phyloP scores from a whole-genome alignment of 1,140 invertebrate species.

The Acromyrmex heyeri region DNA sequence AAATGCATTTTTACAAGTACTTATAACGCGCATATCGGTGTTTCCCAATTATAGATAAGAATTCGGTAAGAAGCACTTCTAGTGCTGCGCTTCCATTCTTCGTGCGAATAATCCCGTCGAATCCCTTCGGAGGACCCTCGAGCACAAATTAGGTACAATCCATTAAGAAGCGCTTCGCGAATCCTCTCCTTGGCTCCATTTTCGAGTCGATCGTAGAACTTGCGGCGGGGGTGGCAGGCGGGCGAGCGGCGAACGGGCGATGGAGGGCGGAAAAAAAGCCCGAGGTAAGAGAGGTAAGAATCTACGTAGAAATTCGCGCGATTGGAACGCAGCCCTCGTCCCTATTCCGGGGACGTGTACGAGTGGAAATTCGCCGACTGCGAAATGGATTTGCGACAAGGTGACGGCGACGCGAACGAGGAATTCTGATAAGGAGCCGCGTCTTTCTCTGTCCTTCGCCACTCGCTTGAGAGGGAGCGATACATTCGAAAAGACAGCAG shows the following conservation, averaged over 20 bases:
- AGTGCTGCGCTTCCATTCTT: slow-evolving; percentile 49
- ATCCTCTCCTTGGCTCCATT: slow-evolving; percentile 64
- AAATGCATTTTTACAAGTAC: not conserved
- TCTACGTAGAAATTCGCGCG: slow-evolving; percentile 71
- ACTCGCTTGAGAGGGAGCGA: slow-evolving; percentile 47
- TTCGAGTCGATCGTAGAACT: slow-evolving; percentile 64
- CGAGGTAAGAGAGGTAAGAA: slow-evolving; percentile 66
- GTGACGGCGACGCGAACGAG: slow-evolving; percentile 77
- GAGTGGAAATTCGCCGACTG: slow-evolving; percentile 79
- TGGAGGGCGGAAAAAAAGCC: slow-evolving; percentile 65
- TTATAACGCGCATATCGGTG: slow-evolving; percentile 22
- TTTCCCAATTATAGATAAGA: slow-evolving; percentile 56
- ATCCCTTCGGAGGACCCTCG: slow-evolving; percentile 48
- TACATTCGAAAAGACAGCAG: slow-evolving; percentile 52
- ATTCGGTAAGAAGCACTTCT: slow-evolving; percentile 47
- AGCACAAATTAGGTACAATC: slow-evolving; percentile 74
- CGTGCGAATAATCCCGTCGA: slow-evolving; percentile 60
- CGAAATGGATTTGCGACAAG: slow-evolving; percentile 85
- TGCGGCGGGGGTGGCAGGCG: not conserved
- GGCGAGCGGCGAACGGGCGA: not conserved
- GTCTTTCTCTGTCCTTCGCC: not conserved
- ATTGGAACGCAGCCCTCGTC: slow-evolving; percentile 79
- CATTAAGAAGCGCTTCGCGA: slow-evolving; percentile 71
- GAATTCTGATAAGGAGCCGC: slow-evolving; percentile 83
- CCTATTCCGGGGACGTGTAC: slow-evolving; percentile 73